Percentiles rank a stretch among this genome's conserved stretches.
Evolutionary conservation across 2,797 vertebrate genomes (phyloP).

Genomic region (Morelia viridis): DNA sequence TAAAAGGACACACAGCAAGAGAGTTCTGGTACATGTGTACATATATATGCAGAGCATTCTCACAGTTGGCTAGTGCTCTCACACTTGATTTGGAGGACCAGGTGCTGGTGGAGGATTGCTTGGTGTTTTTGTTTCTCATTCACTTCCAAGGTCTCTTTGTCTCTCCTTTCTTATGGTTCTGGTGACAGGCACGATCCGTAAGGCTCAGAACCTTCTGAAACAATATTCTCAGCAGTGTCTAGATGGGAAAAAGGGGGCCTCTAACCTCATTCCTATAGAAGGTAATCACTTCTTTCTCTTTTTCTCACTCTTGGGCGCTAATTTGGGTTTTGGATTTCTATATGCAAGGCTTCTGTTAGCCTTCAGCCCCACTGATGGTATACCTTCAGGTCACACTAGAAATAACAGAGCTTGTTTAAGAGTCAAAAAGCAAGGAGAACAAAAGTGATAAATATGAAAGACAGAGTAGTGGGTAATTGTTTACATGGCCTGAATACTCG

Average conservation of each 20-base stretch:
- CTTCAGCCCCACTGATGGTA: conserved; percentile 5
- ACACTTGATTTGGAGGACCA: conserved; percentile 53
- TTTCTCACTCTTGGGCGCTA: conserved; percentile 55
- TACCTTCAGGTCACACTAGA: not conserved
- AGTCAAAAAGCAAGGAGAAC: not conserved
- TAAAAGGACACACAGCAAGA: not conserved
- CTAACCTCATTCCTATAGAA: conserved; percentile 99
- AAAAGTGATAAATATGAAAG: not conserved
- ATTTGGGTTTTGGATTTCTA: conserved; percentile 60
- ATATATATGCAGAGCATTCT: conserved; percentile 58
- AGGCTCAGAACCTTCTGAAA: conserved; percentile 99
- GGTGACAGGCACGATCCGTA: conserved; percentile 99
- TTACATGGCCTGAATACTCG: not conserved
- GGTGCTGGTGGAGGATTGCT: conserved; percentile 76
- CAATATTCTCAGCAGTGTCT: conserved; percentile 99
- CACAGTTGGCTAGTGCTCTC: conserved; percentile 43
- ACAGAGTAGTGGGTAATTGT: not conserved
- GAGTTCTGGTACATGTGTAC: conserved; percentile 1
- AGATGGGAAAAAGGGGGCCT: conserved; percentile 99
- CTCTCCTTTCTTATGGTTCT: conserved; percentile 76
- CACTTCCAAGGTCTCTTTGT: conserved; percentile 86
- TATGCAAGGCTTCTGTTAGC: conserved; percentile 67
- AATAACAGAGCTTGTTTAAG: not conserved
- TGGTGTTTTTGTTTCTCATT: conserved; percentile 77
- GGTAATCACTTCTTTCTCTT: conserved; percentile 83